Evolutionary conservation across 2,797 vertebrate species (phyloP), one percentile per base, ranked within the genome.

Genomic region (Lutjanus campechanus): DNA sequence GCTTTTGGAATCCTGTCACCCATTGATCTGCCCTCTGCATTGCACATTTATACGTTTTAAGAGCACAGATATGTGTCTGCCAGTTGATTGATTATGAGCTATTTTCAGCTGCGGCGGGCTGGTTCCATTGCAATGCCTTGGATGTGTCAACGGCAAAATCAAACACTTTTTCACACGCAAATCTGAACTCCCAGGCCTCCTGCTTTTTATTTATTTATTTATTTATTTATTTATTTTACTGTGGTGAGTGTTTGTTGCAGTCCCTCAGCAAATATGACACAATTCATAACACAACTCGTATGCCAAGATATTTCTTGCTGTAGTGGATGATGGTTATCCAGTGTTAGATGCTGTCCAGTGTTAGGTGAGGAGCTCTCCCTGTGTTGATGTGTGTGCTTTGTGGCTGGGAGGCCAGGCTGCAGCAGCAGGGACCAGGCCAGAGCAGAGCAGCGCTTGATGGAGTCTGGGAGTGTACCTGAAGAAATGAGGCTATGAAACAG

Each of bases 1-100:
- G 90, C 87, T 83, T 92, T 86, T 91, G 92, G 91, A 93, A 89
- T 93, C 86, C 90, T 91, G 90, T 93, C 93, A 90, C 86, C 77
- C 89, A 93, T 94, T 49, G 93, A 92, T 93, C 84, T 11, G 73
- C 83, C 85, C 87, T 89, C 92, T 86, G 90, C 92, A 78, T 92
- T 82, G 90, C 91, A 91, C 93, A 93, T 93, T 93, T 95, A 89
- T 93, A 90, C 77, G 85, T 93, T 93, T 93, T 92, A 93, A 92
- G 90, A 92, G 88, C 86, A 93, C 92, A 94, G 92, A 95, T 94
- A 92, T 93, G 92, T 89, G 90, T 94, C 91, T 93, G 93, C 90
- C 90, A 82, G 91, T 86, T 92, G 91, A 95, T 95, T 92, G 94
- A 95, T 94, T 89, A 86, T 44, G 70, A 88, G 93, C 93, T 93